phyloP scores from a whole-genome alignment of 2,113 vertebrate genomes.

The Pipa parva region DNA sequence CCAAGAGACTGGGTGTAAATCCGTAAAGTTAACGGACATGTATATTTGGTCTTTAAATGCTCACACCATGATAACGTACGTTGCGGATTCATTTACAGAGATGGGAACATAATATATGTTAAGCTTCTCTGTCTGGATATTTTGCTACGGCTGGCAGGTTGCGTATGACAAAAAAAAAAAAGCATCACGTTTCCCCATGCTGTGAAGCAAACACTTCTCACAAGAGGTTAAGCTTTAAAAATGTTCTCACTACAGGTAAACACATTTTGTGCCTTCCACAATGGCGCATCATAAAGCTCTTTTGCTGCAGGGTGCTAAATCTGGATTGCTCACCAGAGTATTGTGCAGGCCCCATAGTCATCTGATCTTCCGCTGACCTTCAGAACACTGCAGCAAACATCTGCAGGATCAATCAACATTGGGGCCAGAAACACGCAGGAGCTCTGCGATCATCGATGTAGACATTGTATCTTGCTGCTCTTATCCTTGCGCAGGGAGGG shows the following conservation, averaged over 20 bases:
- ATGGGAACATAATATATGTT: too few species aligned
- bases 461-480: not conserved
- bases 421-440: not conserved
- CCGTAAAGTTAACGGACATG: too few species aligned
- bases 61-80: too few species aligned
- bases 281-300: not conserved
- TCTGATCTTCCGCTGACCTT: slow-evolving; percentile 8
- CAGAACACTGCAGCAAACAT: not conserved
- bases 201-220: not conserved
- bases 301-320: not conserved
- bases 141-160: too few species aligned
- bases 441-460: slow-evolving; percentile 5
- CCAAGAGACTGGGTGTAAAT: too few species aligned
- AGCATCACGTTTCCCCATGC: not conserved
- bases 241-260: slow-evolving; percentile 10
- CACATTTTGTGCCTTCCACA: not conserved
- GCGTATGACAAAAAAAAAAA: too few species aligned
- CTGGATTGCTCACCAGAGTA: not conserved
- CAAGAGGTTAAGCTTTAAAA: not conserved
- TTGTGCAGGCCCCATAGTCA: not conserved
- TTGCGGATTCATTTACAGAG: too few species aligned
- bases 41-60: too few species aligned
- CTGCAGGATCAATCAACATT: slow-evolving; percentile 5
- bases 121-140: too few species aligned
- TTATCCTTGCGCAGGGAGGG: not conserved